Percentiles rank a stretch among this genome's conserved stretches.
These are phyloP conservation scores for Nerophis lumbriciformis DNA, from an alignment of 2,113 vertebrate species.

Conservation along the genomic window DNA sequence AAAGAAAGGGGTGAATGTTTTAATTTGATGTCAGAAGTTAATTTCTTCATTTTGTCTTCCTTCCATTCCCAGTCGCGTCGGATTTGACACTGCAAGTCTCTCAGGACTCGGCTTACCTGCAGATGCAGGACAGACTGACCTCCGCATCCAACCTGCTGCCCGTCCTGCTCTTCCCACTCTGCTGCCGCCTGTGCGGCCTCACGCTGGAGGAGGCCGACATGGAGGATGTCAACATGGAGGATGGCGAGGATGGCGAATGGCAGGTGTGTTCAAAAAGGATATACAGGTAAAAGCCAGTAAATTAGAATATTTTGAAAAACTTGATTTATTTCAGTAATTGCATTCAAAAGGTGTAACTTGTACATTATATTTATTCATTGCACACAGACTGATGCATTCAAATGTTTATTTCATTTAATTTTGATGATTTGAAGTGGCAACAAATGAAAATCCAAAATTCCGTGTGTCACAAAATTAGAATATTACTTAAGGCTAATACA, in stretches of 20 bases:
- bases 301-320: too few relatives aligned
- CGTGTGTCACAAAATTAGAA: too few relatives aligned
- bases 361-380: too few relatives aligned
- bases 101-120: conserved; percentile 66
- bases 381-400: too few relatives aligned
- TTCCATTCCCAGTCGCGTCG: conserved; percentile 48
- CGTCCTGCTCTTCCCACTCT: conserved; percentile 84
- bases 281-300: not conserved
- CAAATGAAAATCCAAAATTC: too few relatives aligned
- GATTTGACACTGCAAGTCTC: conserved; percentile 53
- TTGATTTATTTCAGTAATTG: too few relatives aligned
- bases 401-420: too few relatives aligned
- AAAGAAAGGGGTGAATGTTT: too few relatives aligned
- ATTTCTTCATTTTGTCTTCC: not conserved
- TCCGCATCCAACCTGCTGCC: conserved; percentile 67
- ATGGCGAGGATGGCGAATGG: conserved; percentile 69
- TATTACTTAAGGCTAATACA: too few relatives aligned
- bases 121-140: conserved; percentile 36
- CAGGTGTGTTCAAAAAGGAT: not conserved
- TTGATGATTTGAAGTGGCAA: too few relatives aligned
- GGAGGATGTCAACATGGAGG: conserved; percentile 37
- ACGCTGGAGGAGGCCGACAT: conserved; percentile 78
- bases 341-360: too few relatives aligned
- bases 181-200: conserved; percentile 85
- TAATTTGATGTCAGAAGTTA: not conserved